Conservation (phyloP, 2,113 vertebrate species). For the Reinhardtius hippoglossoides region DNA sequence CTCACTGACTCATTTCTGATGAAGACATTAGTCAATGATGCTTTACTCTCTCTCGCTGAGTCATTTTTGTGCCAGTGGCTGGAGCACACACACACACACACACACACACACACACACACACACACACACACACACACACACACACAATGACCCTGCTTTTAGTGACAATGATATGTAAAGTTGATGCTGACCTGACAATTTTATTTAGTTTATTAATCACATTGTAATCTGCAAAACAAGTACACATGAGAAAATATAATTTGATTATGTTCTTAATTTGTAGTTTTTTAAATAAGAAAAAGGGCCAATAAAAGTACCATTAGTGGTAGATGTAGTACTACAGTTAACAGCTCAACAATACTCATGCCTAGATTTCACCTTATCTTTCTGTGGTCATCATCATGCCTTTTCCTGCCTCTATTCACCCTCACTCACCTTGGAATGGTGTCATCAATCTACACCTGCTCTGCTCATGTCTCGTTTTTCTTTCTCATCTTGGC, state of each 20-base stretch:
- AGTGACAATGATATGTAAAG: neutral
- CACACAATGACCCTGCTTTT: neutral
- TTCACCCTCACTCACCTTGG: slow-evolving; percentile 5
- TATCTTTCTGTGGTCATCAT: slow-evolving; percentile 15
- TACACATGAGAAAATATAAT: too few relatives aligned
- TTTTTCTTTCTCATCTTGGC: slow-evolving; percentile 34
- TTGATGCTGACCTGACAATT: too few relatives aligned
- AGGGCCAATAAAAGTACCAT: too few relatives aligned
- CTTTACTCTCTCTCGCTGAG: neutral
- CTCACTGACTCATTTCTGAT: neutral
- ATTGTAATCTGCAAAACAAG: too few relatives aligned
- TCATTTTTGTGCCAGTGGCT: too few relatives aligned
- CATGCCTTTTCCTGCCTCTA: neutral
- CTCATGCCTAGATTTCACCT: neutral
- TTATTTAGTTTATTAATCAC: neutral
- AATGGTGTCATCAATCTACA: neutral
- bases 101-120: neutral
- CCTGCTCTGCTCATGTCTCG: neutral
- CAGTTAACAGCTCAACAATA: neutral
- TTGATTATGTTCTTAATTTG: too few relatives aligned
- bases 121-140: too few relatives aligned
- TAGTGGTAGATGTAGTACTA: neutral
- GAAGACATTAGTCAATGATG: neutral
- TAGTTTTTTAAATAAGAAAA: too few relatives aligned
- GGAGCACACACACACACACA: neutral